phyloP scores from a whole-genome alignment of 1,140 invertebrate genomes.

The Papilio machaon region DNA sequence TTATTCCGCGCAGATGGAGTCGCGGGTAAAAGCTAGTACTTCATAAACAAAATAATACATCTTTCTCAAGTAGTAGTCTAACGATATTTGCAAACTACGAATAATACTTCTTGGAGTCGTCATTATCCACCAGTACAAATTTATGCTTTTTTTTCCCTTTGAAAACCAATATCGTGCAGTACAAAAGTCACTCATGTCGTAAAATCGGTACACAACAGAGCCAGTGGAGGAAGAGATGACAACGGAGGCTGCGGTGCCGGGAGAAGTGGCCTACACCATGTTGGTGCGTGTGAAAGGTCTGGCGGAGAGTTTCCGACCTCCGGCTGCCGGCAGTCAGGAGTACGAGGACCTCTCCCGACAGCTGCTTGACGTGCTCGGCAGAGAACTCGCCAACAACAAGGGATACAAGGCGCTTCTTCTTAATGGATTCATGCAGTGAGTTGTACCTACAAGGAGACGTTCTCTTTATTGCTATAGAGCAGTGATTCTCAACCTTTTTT shows the following conservation, averaged over 20 bases:
- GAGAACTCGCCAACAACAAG: slow-evolving; percentile 85
- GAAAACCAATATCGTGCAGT: too few species aligned
- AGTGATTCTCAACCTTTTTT: too few species aligned
- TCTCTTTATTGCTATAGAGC: slow-evolving; percentile 42
- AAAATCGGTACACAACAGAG: slow-evolving; percentile 44
- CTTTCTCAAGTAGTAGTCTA: background rate
- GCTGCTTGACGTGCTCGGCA: slow-evolving; percentile 85
- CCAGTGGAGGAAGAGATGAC: slow-evolving; percentile 80
- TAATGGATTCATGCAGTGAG: slow-evolving; percentile 88
- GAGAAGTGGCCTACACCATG: slow-evolving; percentile 84
- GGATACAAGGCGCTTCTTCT: slow-evolving; percentile 88
- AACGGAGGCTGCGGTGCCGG: slow-evolving; percentile 84
- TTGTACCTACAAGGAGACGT: slow-evolving; percentile 41
- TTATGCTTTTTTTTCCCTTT: background rate
- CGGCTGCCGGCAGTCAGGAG: slow-evolving; percentile 85
- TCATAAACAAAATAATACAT: too few species aligned
- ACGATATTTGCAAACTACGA: background rate
- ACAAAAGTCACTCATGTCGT: background rate
- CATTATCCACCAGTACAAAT: too few species aligned
- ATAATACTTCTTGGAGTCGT: too few species aligned
- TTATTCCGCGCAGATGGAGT: too few species aligned
- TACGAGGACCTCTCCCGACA: slow-evolving; percentile 88
- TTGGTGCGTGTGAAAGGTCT: slow-evolving; percentile 89
- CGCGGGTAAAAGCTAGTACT: too few species aligned
- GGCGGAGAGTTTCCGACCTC: slow-evolving; percentile 89